These are phyloP conservation scores for Sinocyclocheilus anophthalmus DNA, from an alignment of 2,113 vertebrate genomes.

Conservation along the genomic window DNA sequence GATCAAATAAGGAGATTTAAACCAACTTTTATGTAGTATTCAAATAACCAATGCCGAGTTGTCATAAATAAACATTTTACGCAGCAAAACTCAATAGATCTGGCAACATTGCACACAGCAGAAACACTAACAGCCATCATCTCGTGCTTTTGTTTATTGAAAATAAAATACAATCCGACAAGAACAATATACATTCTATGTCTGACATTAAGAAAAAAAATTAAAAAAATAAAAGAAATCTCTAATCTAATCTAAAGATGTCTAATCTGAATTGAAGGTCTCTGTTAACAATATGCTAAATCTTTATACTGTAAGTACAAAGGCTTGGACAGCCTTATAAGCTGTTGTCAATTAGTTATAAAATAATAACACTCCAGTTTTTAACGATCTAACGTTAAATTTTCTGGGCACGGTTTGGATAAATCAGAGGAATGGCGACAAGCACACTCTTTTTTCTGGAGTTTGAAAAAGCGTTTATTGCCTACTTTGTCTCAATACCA, in stretches of 20 bases:
- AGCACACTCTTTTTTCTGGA: constrained; percentile 56
- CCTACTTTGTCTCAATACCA: constrained; percentile 69
- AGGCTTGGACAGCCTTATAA: background rate
- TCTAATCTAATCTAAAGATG: constrained; percentile 19
- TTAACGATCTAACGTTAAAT: background rate
- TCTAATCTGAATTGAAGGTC: constrained; percentile 2
- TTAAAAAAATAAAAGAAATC: background rate
- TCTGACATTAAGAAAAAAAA: constrained; percentile 58
- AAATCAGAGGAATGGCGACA: constrained; percentile 64
- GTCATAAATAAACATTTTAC: background rate
- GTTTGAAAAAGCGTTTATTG: constrained; percentile 78
- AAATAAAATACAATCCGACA: constrained; percentile 69
- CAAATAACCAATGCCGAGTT: background rate
- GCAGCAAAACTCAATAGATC: background rate
- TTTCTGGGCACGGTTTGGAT: background rate
- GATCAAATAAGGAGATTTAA: background rate
- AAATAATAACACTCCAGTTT: constrained; percentile 13
- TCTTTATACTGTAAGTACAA: constrained; percentile 11
- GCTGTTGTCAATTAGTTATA: background rate
- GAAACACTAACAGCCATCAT: constrained; percentile 58
- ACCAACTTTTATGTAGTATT: background rate
- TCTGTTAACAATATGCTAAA: constrained; percentile 25
- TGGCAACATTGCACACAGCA: constrained; percentile 45
- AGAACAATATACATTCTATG: constrained; percentile 66
- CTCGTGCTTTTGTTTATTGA: constrained; percentile 72